Evolutionary conservation across 2,888 invertebrate species (phyloP).

Genomic region (Hipparchia semele): DNA sequence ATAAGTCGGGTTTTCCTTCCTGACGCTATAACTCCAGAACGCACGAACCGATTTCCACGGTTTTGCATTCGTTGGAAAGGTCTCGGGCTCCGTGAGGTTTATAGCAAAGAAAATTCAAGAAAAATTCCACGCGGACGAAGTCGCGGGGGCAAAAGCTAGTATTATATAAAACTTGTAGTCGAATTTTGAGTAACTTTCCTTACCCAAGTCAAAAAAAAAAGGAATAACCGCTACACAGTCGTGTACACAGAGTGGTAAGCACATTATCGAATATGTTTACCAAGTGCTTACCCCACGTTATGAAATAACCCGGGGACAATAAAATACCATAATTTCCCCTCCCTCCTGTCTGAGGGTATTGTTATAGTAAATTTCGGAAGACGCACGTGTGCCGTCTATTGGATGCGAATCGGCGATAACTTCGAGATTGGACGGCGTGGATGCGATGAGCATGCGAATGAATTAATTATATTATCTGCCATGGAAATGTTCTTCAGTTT

Average conservation of each 20-base stretch:
- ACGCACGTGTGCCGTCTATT: conserved; percentile 51
- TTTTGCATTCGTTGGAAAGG: no score
- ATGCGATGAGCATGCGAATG: conserved; percentile 41
- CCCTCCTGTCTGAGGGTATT: conserved; percentile 44
- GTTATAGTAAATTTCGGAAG: conserved; percentile 50
- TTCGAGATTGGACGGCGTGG: conserved; percentile 36
- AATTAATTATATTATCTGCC: conserved; percentile 35
- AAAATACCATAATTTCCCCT: conserved; percentile 54
- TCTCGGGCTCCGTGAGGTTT: no score
- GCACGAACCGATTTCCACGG: no score
- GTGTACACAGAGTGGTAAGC: conserved; percentile 2
- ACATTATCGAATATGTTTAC: conserved; percentile 45
- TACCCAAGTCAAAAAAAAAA: background rate
- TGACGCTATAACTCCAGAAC: no score
- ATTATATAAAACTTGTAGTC: no score
- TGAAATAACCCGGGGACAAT: conserved; percentile 53
- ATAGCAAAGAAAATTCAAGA: no score
- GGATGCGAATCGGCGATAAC: conserved; percentile 43
- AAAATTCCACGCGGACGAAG: no score
- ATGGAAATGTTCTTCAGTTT: background rate
- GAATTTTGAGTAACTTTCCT: background rate
- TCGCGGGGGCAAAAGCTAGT: no score
- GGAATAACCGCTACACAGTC: background rate
- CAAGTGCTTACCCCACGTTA: conserved; percentile 42
- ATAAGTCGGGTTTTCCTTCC: no score